Conservation (phyloP, 2,888 invertebrate species). For the Meteorus cinctellus region DNA sequence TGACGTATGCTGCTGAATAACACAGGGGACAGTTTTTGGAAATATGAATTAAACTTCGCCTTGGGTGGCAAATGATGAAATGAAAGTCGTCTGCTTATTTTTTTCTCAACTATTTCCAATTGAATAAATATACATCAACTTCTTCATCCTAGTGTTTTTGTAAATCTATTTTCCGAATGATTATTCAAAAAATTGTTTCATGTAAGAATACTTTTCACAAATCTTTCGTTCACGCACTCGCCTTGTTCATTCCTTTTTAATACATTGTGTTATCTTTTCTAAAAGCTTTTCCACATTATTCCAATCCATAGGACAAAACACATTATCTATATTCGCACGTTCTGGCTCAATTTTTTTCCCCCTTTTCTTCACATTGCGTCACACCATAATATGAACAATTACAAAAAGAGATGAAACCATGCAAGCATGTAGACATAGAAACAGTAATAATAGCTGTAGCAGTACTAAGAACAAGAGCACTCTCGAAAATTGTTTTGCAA, state of each 20-base stretch:
- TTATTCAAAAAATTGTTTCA: too few relatives aligned
- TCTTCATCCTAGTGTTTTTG: too few relatives aligned
- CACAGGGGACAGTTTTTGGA: slow-evolving; percentile 4
- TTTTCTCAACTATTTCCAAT: neutral
- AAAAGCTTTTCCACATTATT: neutral
- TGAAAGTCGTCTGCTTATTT: neutral
- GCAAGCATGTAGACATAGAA: neutral
- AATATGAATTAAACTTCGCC: slow-evolving; percentile 24
- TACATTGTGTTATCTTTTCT: neutral
- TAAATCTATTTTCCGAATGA: too few relatives aligned
- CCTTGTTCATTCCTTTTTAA: neutral
- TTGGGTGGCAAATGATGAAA: slow-evolving; percentile 24
- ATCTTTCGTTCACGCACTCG: neutral
- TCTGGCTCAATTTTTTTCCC: neutral
- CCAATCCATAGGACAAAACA: neutral
- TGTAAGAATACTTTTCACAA: too few relatives aligned
- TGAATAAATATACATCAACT: neutral
- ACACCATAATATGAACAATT: neutral
- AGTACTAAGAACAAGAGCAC: slow-evolving; percentile 36
- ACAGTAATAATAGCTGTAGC: slow-evolving; percentile 8
- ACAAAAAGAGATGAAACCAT: neutral
- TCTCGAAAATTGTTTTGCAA: slow-evolving; percentile 45
- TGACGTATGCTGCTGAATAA: slow-evolving; percentile 6
- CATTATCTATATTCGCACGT: neutral
- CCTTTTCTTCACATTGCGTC: neutral